Base-by-base conservation (phyloP, 2,797 vertebrate species). In the Sebastes trivittatus region DNA sequence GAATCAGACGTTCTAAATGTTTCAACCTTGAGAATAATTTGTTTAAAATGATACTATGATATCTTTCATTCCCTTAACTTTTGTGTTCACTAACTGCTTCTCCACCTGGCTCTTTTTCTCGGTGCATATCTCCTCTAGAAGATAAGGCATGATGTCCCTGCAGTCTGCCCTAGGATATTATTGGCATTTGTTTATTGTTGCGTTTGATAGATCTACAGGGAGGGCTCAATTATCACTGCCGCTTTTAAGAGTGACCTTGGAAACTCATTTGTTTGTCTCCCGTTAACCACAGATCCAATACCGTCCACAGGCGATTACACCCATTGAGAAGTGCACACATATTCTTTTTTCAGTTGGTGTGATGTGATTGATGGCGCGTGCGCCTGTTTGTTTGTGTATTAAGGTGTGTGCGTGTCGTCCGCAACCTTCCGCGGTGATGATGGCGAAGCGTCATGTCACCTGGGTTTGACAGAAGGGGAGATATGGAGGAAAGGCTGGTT, bases 241-340 rank as follows among this genome's bases (percentile, higher is more conserved):
- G 58, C 87, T 84, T 94, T 93, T 89, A 90, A 79, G 69, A 91
- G 60, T 95, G 95, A 97, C 97, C 96, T 97, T 97, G 95, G 92
- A 94, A 95, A 92, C 93, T 95, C 93, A 95, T 96, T 95, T 95
- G 89, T 93, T 95, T 95, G 92, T 80, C 81, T 90, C 87, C 86
- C 42, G 72, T 95, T 94, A 94, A 95, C 92, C 85, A 91, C 88
- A 87, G 86, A 92, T 92, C 81, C 88, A 93, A 87, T 92, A 87
- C 70, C 75, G 85, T 84, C 81, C 0, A 62, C 79, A 71, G 90
- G 85, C 60, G 58, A 93, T 93, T 91, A 89, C 85, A 83, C 76
- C 74, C 78, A 80, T 87, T 82, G 77, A 83, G 81, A 85, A 72
- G 63, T 77, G 30, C 75, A 59, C 55, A 32, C 34, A 38, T 30